Evolutionary conservation across 2,113 vertebrate species (phyloP).

Genomic region (Datnioides undecimradiatus): DNA sequence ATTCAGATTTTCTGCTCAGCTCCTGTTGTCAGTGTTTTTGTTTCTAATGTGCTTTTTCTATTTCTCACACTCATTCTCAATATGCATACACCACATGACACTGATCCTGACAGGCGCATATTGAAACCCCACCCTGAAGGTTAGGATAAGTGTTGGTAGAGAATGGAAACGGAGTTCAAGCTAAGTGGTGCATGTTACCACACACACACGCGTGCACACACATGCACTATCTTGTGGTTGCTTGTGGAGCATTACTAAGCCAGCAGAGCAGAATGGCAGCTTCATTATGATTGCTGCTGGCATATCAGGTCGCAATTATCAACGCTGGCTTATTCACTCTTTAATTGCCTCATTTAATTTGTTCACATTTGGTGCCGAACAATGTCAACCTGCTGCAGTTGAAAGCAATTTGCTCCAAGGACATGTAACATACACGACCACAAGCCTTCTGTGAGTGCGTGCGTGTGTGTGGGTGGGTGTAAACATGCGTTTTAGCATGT

Average conservation of each 20-base stretch:
- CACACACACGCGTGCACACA: neutral
- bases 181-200: constrained; percentile 9
- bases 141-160: constrained; percentile 45
- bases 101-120: constrained; percentile 20
- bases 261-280: constrained; percentile 75
- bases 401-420: constrained; percentile 83
- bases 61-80: constrained; percentile 6
- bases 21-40: neutral
- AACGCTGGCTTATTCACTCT: constrained; percentile 83
- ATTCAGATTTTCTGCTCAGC: constrained; percentile 42
- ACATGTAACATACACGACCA: constrained; percentile 67
- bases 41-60: neutral
- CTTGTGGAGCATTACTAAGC: constrained; percentile 65
- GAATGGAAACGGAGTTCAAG: constrained; percentile 22
- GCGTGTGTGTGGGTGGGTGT: neutral
- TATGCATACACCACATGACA: neutral
- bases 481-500: constrained; percentile 14
- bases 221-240: constrained; percentile 42
- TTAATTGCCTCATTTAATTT: constrained; percentile 88
- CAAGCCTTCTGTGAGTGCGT: constrained; percentile 21
- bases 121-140: constrained; percentile 45
- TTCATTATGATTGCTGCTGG: constrained; percentile 84
- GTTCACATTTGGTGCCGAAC: constrained; percentile 84
- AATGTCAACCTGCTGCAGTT: constrained; percentile 84
- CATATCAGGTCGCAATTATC: constrained; percentile 85